Evolutionary conservation across 2,797 vertebrate species (phyloP), one percentile per base, ranked within the genome.

Genomic region (Aulostomus chinensis): DNA sequence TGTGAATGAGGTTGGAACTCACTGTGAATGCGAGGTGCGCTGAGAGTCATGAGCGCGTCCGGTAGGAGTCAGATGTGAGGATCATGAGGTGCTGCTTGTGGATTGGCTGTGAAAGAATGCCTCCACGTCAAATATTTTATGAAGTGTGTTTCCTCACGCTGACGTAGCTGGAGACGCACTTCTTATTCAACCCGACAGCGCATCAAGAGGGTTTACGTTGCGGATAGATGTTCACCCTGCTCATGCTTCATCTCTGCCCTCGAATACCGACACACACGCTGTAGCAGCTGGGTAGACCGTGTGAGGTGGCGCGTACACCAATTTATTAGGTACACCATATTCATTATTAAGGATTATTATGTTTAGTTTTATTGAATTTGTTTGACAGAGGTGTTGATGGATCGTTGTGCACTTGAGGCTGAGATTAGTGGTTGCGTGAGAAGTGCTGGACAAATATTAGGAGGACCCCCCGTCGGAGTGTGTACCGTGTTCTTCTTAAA

Each of bases 61-160:
- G 20, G 14, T 18, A 67, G 50, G 17, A 22, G 16, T 6, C 14
- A 51, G 52, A 30, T 40, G n/a, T 4, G 0, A 31, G 73, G 80
- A 85, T 61, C 43, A 76, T 65, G 74, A 80, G 69, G 63, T 68
- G 78, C 29, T 52, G 40, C 13, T 29, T 21, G 57, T 72, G 45
- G 49, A 73, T 68, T 25, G 38, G 14, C 52, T 71, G 68, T 51
- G 36, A 64, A 55, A 61, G 9, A 37, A 2, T 21, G n/a, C 35
- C n/a, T 29, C 49, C 36, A 60, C 33, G 4, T 56, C 43, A 21
- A 62, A 51, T 47, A 39, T 62, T 60, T 58, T 33, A 51, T 46
- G 14, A 26, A 4, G 0, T 24, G 36, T 11, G 29, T 56, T 73
- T 62, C 49, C 58, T 61, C 5, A 46, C 40, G 34, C 31, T 52